Base-by-base conservation (phyloP, 2,888 invertebrate species). In the Chrysodeixis includens region DNA sequence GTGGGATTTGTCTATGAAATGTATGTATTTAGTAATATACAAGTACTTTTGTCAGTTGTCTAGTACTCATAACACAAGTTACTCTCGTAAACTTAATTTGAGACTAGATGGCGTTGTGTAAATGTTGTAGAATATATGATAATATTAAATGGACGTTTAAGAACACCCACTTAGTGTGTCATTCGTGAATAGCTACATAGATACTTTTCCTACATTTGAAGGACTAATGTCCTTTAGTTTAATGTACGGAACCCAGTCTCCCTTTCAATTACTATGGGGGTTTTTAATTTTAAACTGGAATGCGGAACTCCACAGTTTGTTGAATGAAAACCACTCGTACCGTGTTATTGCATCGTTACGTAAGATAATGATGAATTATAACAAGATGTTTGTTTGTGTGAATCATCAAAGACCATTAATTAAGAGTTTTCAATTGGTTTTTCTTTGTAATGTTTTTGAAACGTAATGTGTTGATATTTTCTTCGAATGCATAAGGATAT, bases 291-390 rank as follows among this genome's bases (percentile, higher is more conserved):
- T 83, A 83, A 79, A 65, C 54, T 74, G 78, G 88, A 84, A 86
- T 83, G 84, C 85, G 86, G 88, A 88, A 85, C 86, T 79, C 68
- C 32, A 49, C 60, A 71, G 61, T 54, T 52, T 56, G 35, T 66
- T 74, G 72, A 72, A 78, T 74, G 71, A 76, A 79, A 76, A 67
- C 60, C 67, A 49, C 46, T 49, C 20, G 46, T 46, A 30, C 51
- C 64, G 60, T 44, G 58, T 66, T 56, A 62, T 68, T 78, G 69
- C 64, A 74, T 52, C 56, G 66, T 62, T 68, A 56, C 59, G 53
- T 26, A 61, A 62, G 9, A 20, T 40, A 71, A 71, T 66, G 63
- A 63, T 56, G 67, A 68, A 73, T 78, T 60, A 76, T 64, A 78
- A 67, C 30, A 60, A 70, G 63, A 57, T 66, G 40, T 55, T 49